Percentiles rank a stretch among this genome's conserved stretches.
Evolutionary conservation across 2,888 invertebrate genomes (phyloP).

Genomic region (Lamproptera curius): DNA sequence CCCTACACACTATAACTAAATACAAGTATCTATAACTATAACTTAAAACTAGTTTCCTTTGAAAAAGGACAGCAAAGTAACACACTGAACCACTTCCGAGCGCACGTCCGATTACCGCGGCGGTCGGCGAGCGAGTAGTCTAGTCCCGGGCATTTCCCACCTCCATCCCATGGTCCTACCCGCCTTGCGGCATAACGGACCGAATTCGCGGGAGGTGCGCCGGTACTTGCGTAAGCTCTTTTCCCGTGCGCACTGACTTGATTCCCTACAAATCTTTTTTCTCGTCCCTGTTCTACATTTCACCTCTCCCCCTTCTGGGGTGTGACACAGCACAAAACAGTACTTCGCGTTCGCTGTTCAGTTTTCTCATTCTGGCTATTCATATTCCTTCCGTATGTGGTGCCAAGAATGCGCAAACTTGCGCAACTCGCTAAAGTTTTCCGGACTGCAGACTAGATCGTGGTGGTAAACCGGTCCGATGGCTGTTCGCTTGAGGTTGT

Average conservation of each 20-base stretch:
- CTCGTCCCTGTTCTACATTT: conserved; percentile 2
- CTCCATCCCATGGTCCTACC: conserved; percentile 7
- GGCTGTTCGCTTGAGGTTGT: background rate
- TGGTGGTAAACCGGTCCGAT: background rate
- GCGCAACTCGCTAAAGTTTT: background rate
- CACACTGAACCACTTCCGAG: too few relatives aligned
- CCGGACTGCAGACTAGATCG: background rate
- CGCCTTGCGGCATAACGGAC: conserved; percentile 11
- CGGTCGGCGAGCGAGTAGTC: too few relatives aligned
- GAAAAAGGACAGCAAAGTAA: too few relatives aligned
- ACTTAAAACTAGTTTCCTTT: too few relatives aligned
- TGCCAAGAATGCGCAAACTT: background rate
- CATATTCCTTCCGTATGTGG: background rate
- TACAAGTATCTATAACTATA: too few relatives aligned
- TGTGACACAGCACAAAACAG: background rate
- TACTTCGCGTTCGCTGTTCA: background rate
- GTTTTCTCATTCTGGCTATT: background rate
- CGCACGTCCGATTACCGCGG: too few relatives aligned
- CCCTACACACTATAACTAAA: too few relatives aligned
- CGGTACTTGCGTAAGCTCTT: background rate
- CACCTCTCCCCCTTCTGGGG: background rate
- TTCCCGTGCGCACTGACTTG: background rate
- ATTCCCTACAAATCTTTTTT: conserved; percentile 1
- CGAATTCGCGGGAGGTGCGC: background rate
- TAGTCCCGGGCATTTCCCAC: background rate